phyloP scores from a whole-genome alignment of 2,888 invertebrate genomes.

The Brachyopa scutellaris region DNA sequence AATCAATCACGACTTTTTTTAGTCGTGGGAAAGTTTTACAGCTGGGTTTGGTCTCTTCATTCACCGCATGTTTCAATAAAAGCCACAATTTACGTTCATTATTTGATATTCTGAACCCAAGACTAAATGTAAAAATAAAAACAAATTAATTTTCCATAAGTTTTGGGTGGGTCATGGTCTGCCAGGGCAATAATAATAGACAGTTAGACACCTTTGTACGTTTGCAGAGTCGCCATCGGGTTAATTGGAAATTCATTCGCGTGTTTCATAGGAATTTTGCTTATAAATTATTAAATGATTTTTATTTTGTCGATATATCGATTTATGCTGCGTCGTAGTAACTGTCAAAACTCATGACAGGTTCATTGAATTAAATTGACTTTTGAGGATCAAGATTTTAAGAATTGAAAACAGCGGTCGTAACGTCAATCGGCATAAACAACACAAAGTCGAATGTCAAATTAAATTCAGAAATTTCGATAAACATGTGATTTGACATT shows the following conservation, averaged over 20 bases:
- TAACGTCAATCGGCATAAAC: constrained; percentile 21
- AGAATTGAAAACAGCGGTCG: not conserved
- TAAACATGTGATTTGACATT: not conserved
- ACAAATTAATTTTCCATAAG: constrained; percentile 3
- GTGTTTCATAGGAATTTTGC: not conserved
- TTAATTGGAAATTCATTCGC: not conserved
- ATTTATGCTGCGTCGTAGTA: not conserved
- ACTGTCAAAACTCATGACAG: too few species aligned
- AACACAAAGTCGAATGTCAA: not conserved
- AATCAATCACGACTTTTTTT: constrained; percentile 8
- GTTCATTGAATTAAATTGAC: too few species aligned
- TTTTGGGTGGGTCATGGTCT: constrained; percentile 3
- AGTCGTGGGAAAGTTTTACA: constrained; percentile 3
- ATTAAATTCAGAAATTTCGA: too few species aligned
- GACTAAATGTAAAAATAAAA: too few species aligned
- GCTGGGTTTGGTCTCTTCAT: not conserved
- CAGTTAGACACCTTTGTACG: too few species aligned
- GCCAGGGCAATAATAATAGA: too few species aligned
- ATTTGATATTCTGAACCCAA: not conserved
- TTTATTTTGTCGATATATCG: not conserved
- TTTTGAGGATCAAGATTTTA: too few species aligned
- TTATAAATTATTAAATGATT: not conserved
- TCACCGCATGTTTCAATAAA: not conserved
- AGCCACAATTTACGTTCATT: not conserved
- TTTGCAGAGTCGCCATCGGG: too few species aligned